A percentile compares a stretch with the other conserved stretches of the same genome.
phyloP scores from a whole-genome alignment of 2,113 vertebrate genomes.

The Regulus satrapa region DNA sequence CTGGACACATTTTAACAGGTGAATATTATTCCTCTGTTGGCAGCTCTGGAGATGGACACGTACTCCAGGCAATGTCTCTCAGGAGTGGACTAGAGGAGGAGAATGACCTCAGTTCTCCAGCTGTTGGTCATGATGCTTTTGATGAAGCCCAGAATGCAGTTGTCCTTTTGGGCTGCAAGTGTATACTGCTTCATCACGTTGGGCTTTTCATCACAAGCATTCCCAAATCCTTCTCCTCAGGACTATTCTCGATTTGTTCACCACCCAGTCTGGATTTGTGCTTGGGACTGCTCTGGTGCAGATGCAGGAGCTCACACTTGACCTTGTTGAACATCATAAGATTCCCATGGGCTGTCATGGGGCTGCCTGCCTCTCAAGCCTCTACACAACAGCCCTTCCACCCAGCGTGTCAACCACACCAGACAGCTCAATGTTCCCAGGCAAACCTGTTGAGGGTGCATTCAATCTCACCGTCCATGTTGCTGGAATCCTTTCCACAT shows the following conservation, averaged over 20 bases:
- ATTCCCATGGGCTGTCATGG: background rate
- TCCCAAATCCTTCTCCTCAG: background rate
- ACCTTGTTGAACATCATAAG: background rate
- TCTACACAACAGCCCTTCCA: background rate
- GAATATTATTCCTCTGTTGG: background rate
- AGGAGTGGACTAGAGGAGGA: background rate
- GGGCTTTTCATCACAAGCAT: background rate
- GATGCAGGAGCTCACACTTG: background rate
- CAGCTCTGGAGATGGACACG: accelerated
- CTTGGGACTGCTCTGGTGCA: background rate
- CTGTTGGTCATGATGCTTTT: background rate
- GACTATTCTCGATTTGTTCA: background rate
- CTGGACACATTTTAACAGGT: background rate
- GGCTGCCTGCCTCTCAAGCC: background rate
- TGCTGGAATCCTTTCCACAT: background rate
- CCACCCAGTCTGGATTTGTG: background rate
- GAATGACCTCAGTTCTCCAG: background rate
- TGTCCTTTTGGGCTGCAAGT: background rate
- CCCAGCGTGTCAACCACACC: accelerated
- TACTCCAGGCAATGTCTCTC: background rate
- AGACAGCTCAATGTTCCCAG: no score
- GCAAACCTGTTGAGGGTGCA: background rate
- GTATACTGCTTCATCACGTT: accelerated
- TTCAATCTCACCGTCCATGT: background rate
- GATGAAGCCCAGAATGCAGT: background rate